These are phyloP conservation scores for Dipodomys stephensi DNA, from an alignment of 2,113 vertebrate species.

Conservation along the genomic window DNA sequence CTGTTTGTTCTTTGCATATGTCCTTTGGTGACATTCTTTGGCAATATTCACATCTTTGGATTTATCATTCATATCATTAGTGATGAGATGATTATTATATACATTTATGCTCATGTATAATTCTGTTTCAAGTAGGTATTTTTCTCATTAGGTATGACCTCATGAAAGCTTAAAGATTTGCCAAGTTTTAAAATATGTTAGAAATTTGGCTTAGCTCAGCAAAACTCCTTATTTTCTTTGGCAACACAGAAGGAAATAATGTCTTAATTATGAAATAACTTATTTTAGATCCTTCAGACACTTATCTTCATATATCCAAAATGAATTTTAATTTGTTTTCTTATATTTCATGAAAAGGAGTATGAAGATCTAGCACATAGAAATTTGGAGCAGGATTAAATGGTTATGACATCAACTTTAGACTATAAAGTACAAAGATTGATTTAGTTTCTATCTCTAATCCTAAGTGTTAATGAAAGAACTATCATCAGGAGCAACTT, in stretches of 20 bases:
- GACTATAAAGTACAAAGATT: not conserved
- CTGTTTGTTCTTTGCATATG: not conserved
- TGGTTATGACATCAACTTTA: not conserved
- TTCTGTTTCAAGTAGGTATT: not conserved
- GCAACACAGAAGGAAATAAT: slow-evolving; percentile 11
- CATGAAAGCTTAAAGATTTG: not conserved
- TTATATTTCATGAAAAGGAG: slow-evolving; percentile 1
- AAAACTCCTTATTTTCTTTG: slow-evolving; percentile 49
- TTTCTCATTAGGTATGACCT: not conserved
- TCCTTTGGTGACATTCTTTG: slow-evolving; percentile 9
- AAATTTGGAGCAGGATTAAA: slow-evolving; percentile 40
- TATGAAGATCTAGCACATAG: slow-evolving; percentile 6
- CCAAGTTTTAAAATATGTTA: slow-evolving; percentile 15
- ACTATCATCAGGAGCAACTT: slow-evolving; percentile 1
- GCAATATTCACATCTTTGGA: not conserved
- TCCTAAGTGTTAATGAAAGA: slow-evolving; percentile 43
- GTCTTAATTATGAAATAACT: slow-evolving; percentile 11
- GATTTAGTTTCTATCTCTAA: slow-evolving; percentile 42
- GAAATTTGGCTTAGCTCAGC: not conserved
- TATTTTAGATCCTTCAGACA: slow-evolving; percentile 12
- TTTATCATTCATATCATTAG: slow-evolving; percentile 24
- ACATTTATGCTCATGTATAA: not conserved
- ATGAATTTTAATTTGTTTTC: not conserved
- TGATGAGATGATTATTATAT: not conserved
- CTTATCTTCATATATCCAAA: not conserved